Base-by-base conservation (phyloP, 2,113 vertebrate genomes). In the Edolisoma coerulescens region DNA sequence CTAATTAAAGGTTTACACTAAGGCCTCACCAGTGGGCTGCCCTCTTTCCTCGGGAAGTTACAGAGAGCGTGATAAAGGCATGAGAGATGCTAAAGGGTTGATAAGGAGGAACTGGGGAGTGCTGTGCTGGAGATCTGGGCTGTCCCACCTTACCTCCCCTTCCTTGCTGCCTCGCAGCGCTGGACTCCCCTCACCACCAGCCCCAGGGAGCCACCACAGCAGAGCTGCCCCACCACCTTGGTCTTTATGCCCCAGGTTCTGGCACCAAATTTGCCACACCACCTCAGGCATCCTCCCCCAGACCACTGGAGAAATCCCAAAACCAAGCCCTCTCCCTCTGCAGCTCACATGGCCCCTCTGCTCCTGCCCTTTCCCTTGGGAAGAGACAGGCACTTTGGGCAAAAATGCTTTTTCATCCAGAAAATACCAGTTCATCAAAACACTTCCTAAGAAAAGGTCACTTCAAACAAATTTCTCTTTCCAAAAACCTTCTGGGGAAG, bases 381-480 rank as follows among this genome's bases (percentile, higher is more conserved):
- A 92, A 70, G 1, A 3, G 26, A 19, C 75, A 94, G 26, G 35
- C 50, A 74, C 39, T 63, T 84, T 24, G 30, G 50, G 82, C 27
- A 74, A 67, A 86, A 93, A 74, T 18, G 22, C 7, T 74, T 92
- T 92, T 93, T 86, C 78, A 90, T 63, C 71, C 68, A 63, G 76
- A 95, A 95, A 90, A 90, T 83, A 60, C 71, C 91, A 86, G 68
- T 89, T 95, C 71, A 88, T 92, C 90, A 92, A 93, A 93, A 88
- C 68, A 86, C 68, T 86, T 93, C 86, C 59, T 69, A 80, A 88
- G 90, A 90, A 96, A 94, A 97, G 94, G 95, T 96, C 92, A 92
- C 41, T 96, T 91, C 63, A 54, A 75, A 92, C 39, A 87, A 94
- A 86, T 93, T 86, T 94, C 63, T 93, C 45, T 94, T 90, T 93